Evolutionary conservation across 2,113 vertebrate genomes (phyloP), one percentile per base, ranked within the genome.

Genomic region (Tinamus guttatus): DNA sequence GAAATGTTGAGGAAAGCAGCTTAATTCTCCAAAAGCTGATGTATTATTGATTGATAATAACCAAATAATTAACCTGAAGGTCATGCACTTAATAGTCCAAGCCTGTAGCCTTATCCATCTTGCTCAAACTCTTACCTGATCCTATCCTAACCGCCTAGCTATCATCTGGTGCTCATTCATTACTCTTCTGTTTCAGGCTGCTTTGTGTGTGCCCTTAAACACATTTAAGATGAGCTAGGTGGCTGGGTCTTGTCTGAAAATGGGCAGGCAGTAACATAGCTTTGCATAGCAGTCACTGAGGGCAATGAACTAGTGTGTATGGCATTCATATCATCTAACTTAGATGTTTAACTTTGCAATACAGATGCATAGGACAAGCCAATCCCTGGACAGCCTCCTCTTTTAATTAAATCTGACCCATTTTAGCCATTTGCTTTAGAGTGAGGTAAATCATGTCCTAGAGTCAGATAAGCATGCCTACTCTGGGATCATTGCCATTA

Each of bases 401-500:
- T 25, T 71, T 90, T 96, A 67, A 52, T 68, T 85, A 27, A 27
- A 54, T 11, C 36, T 63, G 62, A 52, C 12, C 36, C 69, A 4
- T 34, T 85, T 52, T 16, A 70, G 8, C 8, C 24, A 70, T 11
- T 24, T 47, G 16, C 15, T 49, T 90, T 54, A 59, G 40, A 87
- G 54, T 0, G 0, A 81, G 32, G 7, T 21, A 18, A 76, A 80
- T 3, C 18, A 34, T 47, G 30, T 56, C 11, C 24, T 28, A 2
- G 36, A 24, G 4, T 67, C 21, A 38, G 25, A 60, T 5, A 38
- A 22, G 38, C 13, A 8, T 89, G 43, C 28, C 34, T 62, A 25
- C 17, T 27, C 18, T 70, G 62, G 43, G 34, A 87, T 28, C 24
- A 27, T 11, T 36, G 49, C 13, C 36, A 32, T 73, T 65, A 56